phyloP scores from a whole-genome alignment of 1,140 invertebrate species.

The Drosophila sulfurigaster region DNA sequence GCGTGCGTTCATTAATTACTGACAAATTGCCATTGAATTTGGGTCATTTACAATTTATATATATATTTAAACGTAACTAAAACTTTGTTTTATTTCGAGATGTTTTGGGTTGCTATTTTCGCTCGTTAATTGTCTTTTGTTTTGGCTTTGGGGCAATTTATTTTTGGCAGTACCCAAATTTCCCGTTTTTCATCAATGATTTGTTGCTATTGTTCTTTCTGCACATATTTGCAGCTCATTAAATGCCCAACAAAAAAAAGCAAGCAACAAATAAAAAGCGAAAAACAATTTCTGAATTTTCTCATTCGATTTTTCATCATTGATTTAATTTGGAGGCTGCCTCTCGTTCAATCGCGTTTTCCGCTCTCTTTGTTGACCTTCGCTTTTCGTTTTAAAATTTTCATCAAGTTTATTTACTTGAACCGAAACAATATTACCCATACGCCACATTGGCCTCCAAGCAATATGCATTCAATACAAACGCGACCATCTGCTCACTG shows the following conservation, averaged over 20 bases:
- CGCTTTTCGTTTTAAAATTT: conserved; percentile 54
- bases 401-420: conserved; percentile 75
- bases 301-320: conserved; percentile 52
- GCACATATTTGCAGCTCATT: conserved; percentile 67
- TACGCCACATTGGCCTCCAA: conserved; percentile 58
- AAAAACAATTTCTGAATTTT: conserved; percentile 39
- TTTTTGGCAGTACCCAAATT: conserved; percentile 39
- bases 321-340: conserved; percentile 50
- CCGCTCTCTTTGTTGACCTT: conserved; percentile 45
- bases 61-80: conserved; percentile 38
- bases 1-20: conserved; percentile 44
- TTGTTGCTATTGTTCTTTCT: conserved; percentile 40
- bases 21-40: conserved; percentile 17
- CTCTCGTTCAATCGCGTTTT: conserved; percentile 1
- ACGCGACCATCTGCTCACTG: conserved; percentile 19
- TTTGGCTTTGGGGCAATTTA: conserved; percentile 26
- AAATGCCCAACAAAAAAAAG: conserved; percentile 10
- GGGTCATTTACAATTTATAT: conserved; percentile 32
- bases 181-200: conserved; percentile 33
- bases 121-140: conserved; percentile 68
- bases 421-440: conserved; percentile 62
- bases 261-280: not conserved
- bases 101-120: conserved; percentile 42
- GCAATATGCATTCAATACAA: conserved; percentile 13
- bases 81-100: conserved; percentile 48